phyloP scores from a whole-genome alignment of 2,888 invertebrate genomes.

The Zootermopsis nevadensis region DNA sequence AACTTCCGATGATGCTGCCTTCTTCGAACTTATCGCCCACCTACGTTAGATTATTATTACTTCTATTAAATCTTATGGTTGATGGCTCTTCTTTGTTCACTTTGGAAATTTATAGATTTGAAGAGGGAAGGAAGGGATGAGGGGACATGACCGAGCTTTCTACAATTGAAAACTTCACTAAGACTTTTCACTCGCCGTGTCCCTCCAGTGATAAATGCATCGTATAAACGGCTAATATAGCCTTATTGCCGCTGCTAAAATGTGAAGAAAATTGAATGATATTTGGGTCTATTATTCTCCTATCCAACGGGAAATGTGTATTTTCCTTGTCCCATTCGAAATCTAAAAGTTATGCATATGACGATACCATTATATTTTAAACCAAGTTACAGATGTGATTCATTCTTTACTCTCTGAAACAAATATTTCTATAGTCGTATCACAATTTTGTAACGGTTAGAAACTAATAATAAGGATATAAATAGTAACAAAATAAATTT shows the following conservation, averaged over 20 bases:
- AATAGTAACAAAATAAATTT: too few species aligned
- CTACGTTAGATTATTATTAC: conserved; percentile 32
- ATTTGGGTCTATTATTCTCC: too few species aligned
- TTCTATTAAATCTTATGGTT: conserved; percentile 37
- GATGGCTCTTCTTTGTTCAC: conserved; percentile 26
- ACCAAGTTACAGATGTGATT: too few species aligned
- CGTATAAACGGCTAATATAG: background rate
- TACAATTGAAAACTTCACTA: conserved; percentile 36
- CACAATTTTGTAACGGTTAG: too few species aligned
- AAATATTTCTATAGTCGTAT: too few species aligned
- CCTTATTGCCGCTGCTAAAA: background rate
- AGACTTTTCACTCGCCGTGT: background rate
- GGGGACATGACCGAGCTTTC: background rate
- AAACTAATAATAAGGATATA: too few species aligned
- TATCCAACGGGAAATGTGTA: too few species aligned
- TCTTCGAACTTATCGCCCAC: background rate
- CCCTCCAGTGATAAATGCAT: conserved; percentile 12
- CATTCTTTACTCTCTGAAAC: too few species aligned
- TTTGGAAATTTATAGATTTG: conserved; percentile 19
- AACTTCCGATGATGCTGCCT: conserved; percentile 17
- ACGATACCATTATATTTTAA: too few species aligned
- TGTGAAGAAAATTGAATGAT: background rate
- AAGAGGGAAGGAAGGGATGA: background rate
- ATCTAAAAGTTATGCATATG: too few species aligned
- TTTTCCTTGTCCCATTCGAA: too few species aligned